Conservation (phyloP, 1,140 invertebrate species). For the Myzus persicae region DNA sequence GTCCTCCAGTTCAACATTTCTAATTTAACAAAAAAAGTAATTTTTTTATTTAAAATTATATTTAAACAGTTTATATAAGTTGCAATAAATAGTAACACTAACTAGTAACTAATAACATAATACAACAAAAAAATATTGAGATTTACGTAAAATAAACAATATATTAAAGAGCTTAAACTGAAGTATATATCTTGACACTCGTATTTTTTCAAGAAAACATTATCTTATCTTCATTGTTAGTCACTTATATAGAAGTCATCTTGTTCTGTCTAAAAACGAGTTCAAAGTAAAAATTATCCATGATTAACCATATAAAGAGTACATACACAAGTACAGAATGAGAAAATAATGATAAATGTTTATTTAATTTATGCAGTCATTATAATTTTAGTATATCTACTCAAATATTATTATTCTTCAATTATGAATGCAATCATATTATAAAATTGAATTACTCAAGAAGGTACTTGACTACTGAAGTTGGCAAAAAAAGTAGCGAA, state of each 20-base stretch:
- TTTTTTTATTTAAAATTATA: neutral
- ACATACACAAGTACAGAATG: neutral
- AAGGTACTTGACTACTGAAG: neutral
- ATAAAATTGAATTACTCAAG: neutral
- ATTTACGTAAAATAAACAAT: neutral
- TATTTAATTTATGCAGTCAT: neutral
- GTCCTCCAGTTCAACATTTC: neutral
- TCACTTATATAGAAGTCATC: neutral
- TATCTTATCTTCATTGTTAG: conserved; percentile 18
- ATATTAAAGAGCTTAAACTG: neutral
- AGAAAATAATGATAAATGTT: neutral
- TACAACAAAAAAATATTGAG: neutral
- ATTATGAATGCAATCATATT: neutral
- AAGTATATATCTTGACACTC: neutral
- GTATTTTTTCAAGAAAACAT: neutral
- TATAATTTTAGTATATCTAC: neutral
- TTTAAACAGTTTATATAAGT: neutral
- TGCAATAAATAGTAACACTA: neutral
- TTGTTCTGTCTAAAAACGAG: neutral
- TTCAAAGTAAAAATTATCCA: neutral
- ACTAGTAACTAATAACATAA: neutral
- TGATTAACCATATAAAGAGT: neutral
- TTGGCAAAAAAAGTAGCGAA: neutral
- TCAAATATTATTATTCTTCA: neutral
- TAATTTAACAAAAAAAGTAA: neutral